A percentile compares a stretch with the other conserved stretches of the same genome.
These are phyloP conservation scores for Himantopus leucocephalus DNA, from an alignment of 2,113 vertebrate species.

Conservation along the genomic window DNA sequence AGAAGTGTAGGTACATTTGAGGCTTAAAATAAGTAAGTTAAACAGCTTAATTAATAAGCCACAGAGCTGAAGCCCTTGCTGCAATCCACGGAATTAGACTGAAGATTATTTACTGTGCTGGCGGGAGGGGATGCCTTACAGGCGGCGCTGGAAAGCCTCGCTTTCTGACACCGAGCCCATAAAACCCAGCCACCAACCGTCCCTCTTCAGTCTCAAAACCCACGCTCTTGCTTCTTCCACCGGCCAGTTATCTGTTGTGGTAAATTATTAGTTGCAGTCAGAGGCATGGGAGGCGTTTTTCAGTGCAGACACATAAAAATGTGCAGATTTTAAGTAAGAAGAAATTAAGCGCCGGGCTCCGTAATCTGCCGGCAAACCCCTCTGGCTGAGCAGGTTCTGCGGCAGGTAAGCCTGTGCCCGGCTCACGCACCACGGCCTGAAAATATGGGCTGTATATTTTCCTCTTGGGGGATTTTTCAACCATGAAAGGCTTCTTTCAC, in stretches of 20 bases:
- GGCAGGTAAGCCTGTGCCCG: constrained; percentile 1
- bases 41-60: neutral
- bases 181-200: neutral
- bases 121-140: neutral
- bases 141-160: neutral
- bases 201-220: neutral
- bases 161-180: neutral
- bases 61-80: neutral
- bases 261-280: neutral
- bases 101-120: neutral
- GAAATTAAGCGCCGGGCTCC: neutral
- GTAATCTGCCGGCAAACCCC: neutral
- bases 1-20: neutral
- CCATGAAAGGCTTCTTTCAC: constrained; percentile 47
- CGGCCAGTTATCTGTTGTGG: neutral
- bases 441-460: constrained; percentile 8
- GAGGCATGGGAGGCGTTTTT: constrained; percentile 5
- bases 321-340: neutral
- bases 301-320: neutral
- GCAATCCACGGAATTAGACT: neutral
- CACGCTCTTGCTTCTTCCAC: neutral
- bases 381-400: neutral
- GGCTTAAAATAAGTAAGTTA: neutral
- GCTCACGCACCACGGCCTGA: neutral
- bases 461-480: neutral